A percentile compares a stretch with the other conserved stretches of the same genome.
Conservation (phyloP, 2,888 invertebrate genomes). For the Cerastis leucographa region DNA sequence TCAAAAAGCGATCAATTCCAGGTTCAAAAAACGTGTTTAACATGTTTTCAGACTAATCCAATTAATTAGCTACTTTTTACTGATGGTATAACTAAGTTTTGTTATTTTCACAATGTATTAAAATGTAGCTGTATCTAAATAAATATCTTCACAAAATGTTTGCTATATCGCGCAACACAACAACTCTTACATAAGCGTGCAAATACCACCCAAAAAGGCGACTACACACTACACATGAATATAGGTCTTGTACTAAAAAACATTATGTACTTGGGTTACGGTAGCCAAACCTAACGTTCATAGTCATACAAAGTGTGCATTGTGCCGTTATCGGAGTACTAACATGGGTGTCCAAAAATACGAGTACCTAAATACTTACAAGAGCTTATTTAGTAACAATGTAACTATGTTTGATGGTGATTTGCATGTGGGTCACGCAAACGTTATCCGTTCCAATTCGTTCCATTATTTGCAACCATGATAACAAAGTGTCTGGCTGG, state of each 20-base stretch:
- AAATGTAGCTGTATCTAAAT: slow-evolving; percentile 26
- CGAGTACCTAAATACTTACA: slow-evolving; percentile 14
- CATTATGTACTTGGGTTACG: slow-evolving; percentile 15
- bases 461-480: slow-evolving; percentile 47
- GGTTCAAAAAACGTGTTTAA: background rate
- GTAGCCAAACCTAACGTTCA: slow-evolving; percentile 17
- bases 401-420: slow-evolving; percentile 45
- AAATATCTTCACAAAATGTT: slow-evolving; percentile 9
- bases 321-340: slow-evolving; percentile 57
- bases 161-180: slow-evolving; percentile 3
- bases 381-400: slow-evolving; percentile 36
- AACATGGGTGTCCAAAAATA: slow-evolving; percentile 60
- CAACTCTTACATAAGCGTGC: background rate
- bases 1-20: background rate
- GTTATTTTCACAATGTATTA: slow-evolving; percentile 26
- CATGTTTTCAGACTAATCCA: slow-evolving; percentile 2
- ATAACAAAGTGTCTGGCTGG: slow-evolving; percentile 46
- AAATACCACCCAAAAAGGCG: slow-evolving; percentile 4
- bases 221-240: slow-evolving; percentile 10
- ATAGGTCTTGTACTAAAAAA: slow-evolving; percentile 17
- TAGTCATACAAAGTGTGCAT: slow-evolving; percentile 43
- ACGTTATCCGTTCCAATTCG: slow-evolving; percentile 60
- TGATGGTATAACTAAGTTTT: background rate
- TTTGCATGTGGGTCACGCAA: slow-evolving; percentile 63
- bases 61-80: background rate